Conservation (phyloP, 2,113 vertebrate genomes). For the Physeter macrocephalus region DNA sequence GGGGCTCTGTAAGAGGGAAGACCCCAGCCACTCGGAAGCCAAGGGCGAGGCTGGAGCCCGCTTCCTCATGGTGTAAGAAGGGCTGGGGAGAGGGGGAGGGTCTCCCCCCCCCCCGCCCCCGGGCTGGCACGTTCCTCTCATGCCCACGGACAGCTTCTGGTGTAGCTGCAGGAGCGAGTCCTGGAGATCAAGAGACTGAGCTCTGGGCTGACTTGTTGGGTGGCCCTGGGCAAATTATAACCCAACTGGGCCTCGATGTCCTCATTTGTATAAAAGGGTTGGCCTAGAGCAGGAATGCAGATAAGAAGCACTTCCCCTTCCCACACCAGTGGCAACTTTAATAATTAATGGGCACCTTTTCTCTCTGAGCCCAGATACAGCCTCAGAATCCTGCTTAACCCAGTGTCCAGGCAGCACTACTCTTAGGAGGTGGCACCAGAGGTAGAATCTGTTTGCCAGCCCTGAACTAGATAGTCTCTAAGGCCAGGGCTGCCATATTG, state of each 20-base stretch:
- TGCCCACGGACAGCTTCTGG: too few relatives aligned
- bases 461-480: not conserved
- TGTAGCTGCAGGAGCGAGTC: not conserved
- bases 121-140: not conserved
- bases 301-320: not conserved
- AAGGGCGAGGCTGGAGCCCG: slow-evolving; percentile 76
- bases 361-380: not conserved
- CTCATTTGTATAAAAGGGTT: not conserved
- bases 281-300: not conserved
- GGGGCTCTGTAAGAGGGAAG: slow-evolving; percentile 75
- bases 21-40: slow-evolving; percentile 70
- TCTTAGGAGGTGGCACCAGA: not conserved
- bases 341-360: too few relatives aligned
- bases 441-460: not conserved
- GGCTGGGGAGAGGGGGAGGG: not conserved
- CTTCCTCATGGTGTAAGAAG: slow-evolving; percentile 84
- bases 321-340: not conserved
- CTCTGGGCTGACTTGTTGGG: not conserved
- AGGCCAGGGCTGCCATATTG: not conserved
- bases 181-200: not conserved
- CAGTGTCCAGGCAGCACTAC: not conserved
- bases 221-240: not conserved
- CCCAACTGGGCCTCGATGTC: not conserved
- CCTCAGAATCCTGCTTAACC: not conserved
- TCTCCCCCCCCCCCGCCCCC: not conserved